phyloP scores from a whole-genome alignment of 2,888 invertebrate species.

The Cephus spinipes region DNA sequence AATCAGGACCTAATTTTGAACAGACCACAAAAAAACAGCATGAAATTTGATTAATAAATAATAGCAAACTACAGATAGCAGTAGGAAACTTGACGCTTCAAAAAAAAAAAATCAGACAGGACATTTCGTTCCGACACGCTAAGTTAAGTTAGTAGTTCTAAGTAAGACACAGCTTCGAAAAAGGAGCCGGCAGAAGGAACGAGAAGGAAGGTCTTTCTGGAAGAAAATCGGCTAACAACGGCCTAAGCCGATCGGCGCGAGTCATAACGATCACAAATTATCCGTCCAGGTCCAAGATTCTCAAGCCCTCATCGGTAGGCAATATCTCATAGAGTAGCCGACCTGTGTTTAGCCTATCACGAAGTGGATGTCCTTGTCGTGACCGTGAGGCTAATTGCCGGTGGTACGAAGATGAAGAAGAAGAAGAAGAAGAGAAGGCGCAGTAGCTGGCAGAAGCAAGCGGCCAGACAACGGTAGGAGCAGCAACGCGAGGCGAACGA shows the following conservation, averaged over 20 bases:
- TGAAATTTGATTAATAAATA: background rate
- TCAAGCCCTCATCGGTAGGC: slow-evolving; percentile 33
- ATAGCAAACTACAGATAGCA: background rate
- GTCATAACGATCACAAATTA: slow-evolving; percentile 54
- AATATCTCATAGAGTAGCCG: slow-evolving; percentile 53
- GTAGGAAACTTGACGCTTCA: background rate
- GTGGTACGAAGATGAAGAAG: slow-evolving; percentile 38
- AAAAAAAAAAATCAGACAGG: background rate
- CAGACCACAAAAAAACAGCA: background rate
- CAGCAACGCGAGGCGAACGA: slow-evolving; percentile 1
- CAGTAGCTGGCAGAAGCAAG: slow-evolving; percentile 30
- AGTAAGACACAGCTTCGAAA: background rate
- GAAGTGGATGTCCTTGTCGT: slow-evolving; percentile 62
- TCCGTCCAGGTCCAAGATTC: slow-evolving; percentile 32
- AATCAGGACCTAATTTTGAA: slow-evolving; percentile 11
- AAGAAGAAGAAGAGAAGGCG: slow-evolving; percentile 29
- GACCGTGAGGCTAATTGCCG: slow-evolving; percentile 61
- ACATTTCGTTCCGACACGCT: background rate
- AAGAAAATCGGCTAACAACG: slow-evolving; percentile 15
- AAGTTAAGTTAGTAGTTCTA: no score
- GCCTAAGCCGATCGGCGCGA: slow-evolving; percentile 23
- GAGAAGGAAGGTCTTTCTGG: background rate
- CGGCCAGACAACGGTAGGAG: slow-evolving; percentile 6
- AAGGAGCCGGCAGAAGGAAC: background rate
- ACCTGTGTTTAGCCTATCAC: slow-evolving; percentile 59